These are phyloP conservation scores for Naso thynnoides DNA, from an alignment of 2,797 vertebrate genomes.

Conservation along the genomic window DNA sequence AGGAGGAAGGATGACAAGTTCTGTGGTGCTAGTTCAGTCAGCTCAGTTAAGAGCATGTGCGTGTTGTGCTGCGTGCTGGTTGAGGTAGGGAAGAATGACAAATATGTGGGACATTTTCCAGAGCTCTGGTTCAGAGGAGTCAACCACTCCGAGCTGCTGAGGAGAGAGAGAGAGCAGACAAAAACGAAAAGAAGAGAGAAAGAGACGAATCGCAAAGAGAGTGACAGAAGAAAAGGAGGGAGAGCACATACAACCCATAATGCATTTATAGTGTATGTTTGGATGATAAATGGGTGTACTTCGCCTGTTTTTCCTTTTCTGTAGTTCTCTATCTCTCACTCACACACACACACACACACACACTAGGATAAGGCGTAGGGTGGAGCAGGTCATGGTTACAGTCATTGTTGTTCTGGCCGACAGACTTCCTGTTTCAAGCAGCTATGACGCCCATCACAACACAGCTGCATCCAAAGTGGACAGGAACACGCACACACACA, in stretches of 20 bases:
- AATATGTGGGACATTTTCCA: conserved; percentile 86
- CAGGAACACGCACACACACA: conserved; percentile 28
- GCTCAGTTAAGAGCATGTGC: conserved; percentile 40
- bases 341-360: conserved; percentile 36
- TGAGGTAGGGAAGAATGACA: conserved; percentile 83
- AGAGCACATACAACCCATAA: conserved; percentile 5
- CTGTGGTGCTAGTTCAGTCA: conserved; percentile 30
- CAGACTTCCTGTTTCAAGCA: conserved; percentile 85
- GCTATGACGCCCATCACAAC: conserved; percentile 75
- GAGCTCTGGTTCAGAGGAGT: conserved; percentile 75
- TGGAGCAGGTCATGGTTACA: conserved; percentile 80
- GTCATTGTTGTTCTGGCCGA: conserved; percentile 85
- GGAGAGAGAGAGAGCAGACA: conserved; percentile 30
- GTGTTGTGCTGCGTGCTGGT: conserved; percentile 53
- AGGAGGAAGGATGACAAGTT: conserved; percentile 30
- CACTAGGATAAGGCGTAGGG: conserved; percentile 70
- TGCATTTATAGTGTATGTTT: conserved; percentile 25
- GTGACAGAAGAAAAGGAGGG: neutral
- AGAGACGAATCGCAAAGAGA: conserved; percentile 4
- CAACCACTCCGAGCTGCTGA: conserved; percentile 56
- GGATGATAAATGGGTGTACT: conserved; percentile 44
- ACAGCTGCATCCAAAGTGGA: conserved; percentile 73
- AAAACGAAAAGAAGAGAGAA: conserved; percentile 4
- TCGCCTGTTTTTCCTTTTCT: conserved; percentile 57
- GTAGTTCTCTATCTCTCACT: conserved; percentile 41